Evolutionary conservation across 2,888 invertebrate genomes (phyloP).

Genomic region (Anoplius nigerrimus): DNA sequence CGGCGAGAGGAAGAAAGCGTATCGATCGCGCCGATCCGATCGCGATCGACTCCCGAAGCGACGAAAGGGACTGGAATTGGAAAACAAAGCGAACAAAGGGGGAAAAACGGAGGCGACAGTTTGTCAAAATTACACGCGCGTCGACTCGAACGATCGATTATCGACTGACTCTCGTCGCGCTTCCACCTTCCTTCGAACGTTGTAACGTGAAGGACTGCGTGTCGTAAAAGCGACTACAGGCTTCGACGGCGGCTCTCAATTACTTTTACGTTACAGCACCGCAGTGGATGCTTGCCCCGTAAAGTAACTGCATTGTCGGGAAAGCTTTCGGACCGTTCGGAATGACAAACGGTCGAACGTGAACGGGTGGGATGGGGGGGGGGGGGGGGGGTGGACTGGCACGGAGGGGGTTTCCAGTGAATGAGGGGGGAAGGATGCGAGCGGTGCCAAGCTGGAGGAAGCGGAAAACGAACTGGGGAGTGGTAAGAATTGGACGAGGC

Average conservation of each 20-base stretch:
- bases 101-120: background rate
- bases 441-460: too few species aligned
- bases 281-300: slow-evolving; percentile 45
- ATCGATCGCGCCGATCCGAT: too few species aligned
- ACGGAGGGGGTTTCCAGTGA: background rate
- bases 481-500: slow-evolving; percentile 9
- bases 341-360: slow-evolving; percentile 32
- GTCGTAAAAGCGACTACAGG: slow-evolving; percentile 3
- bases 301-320: slow-evolving; percentile 32
- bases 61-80: slow-evolving; percentile 34
- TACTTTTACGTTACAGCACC: slow-evolving; percentile 56
- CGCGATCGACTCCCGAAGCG: too few species aligned
- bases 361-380: slow-evolving; percentile 23
- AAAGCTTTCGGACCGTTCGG: slow-evolving; percentile 25
- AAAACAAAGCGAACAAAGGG: background rate
- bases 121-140: too few species aligned
- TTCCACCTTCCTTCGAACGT: slow-evolving; percentile 6
- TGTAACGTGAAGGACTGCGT: slow-evolving; percentile 17
- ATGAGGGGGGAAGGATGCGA: background rate
- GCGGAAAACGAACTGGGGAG: slow-evolving; percentile 12
- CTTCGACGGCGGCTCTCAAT: slow-evolving; percentile 21
- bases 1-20: too few species aligned
- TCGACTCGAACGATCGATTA: slow-evolving; percentile 4
- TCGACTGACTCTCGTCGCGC: background rate
- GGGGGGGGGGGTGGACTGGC: slow-evolving; percentile 7